Conservation (phyloP, 1,140 invertebrate species). For the Megalopta genalis region DNA sequence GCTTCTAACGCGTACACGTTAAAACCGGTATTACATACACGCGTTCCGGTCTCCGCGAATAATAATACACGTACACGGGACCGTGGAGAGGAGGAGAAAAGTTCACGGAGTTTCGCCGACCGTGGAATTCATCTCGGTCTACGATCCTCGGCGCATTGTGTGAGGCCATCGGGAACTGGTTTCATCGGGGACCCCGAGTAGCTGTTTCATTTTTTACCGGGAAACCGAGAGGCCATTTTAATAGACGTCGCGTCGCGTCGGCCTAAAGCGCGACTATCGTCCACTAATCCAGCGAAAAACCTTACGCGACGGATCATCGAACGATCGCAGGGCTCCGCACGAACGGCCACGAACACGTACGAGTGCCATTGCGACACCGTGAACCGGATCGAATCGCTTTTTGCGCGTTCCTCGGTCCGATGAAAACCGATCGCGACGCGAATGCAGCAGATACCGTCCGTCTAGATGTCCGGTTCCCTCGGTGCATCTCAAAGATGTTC, state of each 20-base stretch:
- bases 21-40: slow-evolving; percentile 50
- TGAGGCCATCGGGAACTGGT: slow-evolving; percentile 55
- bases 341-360: not conserved
- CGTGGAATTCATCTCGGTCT: slow-evolving; percentile 55
- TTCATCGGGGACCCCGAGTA: slow-evolving; percentile 41
- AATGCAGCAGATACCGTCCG: too few relatives aligned
- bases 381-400: too few relatives aligned
- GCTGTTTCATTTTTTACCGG: slow-evolving; percentile 48
- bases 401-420: too few relatives aligned
- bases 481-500: too few relatives aligned
- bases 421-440: too few relatives aligned
- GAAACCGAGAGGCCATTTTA: slow-evolving; percentile 53
- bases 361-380: not conserved
- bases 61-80: slow-evolving; percentile 21
- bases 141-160: slow-evolving; percentile 54
- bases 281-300: slow-evolving; percentile 4
- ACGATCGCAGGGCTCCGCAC: not conserved
- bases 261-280: slow-evolving; percentile 16
- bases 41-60: slow-evolving; percentile 19
- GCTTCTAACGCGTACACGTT: slow-evolving; percentile 49
- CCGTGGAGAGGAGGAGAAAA: not conserved
- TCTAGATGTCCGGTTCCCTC: too few relatives aligned
- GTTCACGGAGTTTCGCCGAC: slow-evolving; percentile 48
- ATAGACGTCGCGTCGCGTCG: slow-evolving; percentile 37
- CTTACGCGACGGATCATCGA: not conserved